Base-by-base conservation (phyloP, 2,797 vertebrate species). In the Pteronotus mesoamericanus region DNA sequence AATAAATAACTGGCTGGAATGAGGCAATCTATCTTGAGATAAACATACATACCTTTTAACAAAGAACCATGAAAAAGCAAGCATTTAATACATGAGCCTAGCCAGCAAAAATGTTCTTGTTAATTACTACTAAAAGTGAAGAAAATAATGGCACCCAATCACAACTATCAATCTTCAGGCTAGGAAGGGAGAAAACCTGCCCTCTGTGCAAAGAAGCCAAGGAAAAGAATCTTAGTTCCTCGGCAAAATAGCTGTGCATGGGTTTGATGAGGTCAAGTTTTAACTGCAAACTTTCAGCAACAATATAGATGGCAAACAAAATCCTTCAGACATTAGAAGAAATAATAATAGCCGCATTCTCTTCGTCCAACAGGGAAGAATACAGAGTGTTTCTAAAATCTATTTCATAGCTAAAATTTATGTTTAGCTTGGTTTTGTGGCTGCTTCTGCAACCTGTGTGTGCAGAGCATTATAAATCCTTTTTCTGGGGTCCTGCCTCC, bases 351-450 rank as follows among this genome's bases (percentile, higher is more conserved):
- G 71, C 44, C 39, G 2, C 55, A 86, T 51, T 79, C 2, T 57
- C 37, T 94, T 86, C 55, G 51, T 75, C 69, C 26, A 69, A 83
- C 48, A 16, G 55, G 66, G 24, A 71, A 80, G 51, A 32, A 66
- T n/a, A 90, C 34, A 85, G 66, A 85, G 85, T 5, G 4, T 84
- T 94, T 96, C 80, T 90, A 78, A 95, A 95, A 86, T 95, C 66
- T 96, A 94, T 86, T 91, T 93, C 91, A 92, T 71, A 86, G 86
- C 59, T 94, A 83, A 93, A 92, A 91, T 89, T 37, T 94, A 88
- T 94, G 64, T 94, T 92, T 77, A 95, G 57, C 74, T 94, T 96
- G 88, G 89, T 94, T 96, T 94, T 95, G 93, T 89, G 89, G 91
- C 78, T 86, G 85, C 64, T 78, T 94, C 64, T 95, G 91, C 46